Percentiles rank a stretch among this genome's conserved stretches.
phyloP scores from a whole-genome alignment of 2,113 vertebrate genomes.

The Pao palembangensis region DNA sequence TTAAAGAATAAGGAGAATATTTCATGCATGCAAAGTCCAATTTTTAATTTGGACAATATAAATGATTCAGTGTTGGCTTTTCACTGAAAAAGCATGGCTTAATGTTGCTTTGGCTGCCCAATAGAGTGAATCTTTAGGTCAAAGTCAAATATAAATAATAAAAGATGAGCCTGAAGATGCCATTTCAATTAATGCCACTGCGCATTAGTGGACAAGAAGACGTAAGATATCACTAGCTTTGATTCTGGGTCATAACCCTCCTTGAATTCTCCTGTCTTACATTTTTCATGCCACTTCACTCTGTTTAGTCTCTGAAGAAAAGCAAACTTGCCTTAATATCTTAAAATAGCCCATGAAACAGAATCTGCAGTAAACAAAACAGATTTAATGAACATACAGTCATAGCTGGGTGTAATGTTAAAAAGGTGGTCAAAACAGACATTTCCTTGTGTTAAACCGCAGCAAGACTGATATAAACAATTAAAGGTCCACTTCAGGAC shows the following conservation, averaged over 20 bases:
- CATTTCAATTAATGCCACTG: background rate
- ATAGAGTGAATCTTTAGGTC: background rate
- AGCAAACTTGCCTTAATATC: slow-evolving; percentile 19
- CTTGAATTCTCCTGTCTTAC: slow-evolving; percentile 22
- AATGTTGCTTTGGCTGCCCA: background rate
- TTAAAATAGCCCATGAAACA: slow-evolving; percentile 22
- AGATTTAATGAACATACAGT: slow-evolving; percentile 11
- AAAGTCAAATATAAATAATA: background rate
- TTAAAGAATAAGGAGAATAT: slow-evolving; percentile 54
- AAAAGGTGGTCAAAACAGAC: slow-evolving; percentile 12
- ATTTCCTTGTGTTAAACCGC: slow-evolving; percentile 43
- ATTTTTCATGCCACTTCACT: slow-evolving; percentile 32
- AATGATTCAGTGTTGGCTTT: slow-evolving; percentile 80
- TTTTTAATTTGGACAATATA: slow-evolving; percentile 76
- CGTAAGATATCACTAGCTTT: background rate
- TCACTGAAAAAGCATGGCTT: slow-evolving; percentile 31
- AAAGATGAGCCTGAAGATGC: background rate
- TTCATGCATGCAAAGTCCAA: slow-evolving; percentile 78
- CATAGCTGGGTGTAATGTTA: slow-evolving; percentile 30
- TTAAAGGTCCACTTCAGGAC: slow-evolving; percentile 64
- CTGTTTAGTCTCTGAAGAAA: slow-evolving; percentile 19
- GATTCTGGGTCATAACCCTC: slow-evolving; percentile 40
- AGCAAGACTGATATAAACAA: slow-evolving; percentile 60
- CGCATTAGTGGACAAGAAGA: slow-evolving; percentile 13
- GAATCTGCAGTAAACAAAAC: background rate